Percentiles rank a stretch among this genome's conserved stretches.
Evolutionary conservation across 2,888 invertebrate genomes (phyloP).

Genomic region (Nesidiocoris tenuis): DNA sequence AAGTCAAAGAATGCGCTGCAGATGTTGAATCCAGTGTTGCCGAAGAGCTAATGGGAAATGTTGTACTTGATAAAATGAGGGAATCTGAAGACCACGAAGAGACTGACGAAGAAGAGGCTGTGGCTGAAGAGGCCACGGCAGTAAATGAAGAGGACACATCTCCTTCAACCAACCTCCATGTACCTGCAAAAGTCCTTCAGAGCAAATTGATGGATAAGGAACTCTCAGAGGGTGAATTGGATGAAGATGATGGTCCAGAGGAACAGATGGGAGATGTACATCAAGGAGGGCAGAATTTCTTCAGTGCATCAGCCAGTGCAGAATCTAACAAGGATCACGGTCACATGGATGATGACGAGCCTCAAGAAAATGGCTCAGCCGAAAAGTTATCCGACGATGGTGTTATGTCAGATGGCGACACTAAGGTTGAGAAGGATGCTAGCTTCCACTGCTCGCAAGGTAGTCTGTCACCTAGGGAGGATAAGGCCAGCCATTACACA

Average conservation of each 20-base stretch:
- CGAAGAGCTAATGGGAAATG: not conserved
- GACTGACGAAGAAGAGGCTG: not conserved
- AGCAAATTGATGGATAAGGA: slow-evolving; percentile 12
- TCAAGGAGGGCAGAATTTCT: not conserved
- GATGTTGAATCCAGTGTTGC: not conserved
- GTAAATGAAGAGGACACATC: not conserved
- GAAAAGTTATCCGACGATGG: not conserved
- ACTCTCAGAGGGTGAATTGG: slow-evolving; percentile 26
- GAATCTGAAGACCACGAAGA: not conserved
- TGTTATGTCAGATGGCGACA: not conserved
- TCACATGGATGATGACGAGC: not conserved
- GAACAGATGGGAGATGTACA: slow-evolving; percentile 10
- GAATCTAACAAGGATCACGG: slow-evolving; percentile 1
- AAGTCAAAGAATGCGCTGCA: not conserved
- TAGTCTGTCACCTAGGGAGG: not conserved
- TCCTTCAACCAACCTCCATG: not conserved
- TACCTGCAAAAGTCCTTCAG: not conserved
- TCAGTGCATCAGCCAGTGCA: not conserved
- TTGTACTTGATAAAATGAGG: not conserved
- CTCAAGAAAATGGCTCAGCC: not conserved
- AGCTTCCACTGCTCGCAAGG: not conserved
- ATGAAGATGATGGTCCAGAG: slow-evolving; percentile 11
- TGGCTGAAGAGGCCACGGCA: slow-evolving; percentile 2
- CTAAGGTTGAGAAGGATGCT: not conserved
- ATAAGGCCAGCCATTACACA: not conserved